Evolutionary conservation across 2,113 vertebrate genomes (phyloP).

Genomic region (Amphilophus citrinellus): DNA sequence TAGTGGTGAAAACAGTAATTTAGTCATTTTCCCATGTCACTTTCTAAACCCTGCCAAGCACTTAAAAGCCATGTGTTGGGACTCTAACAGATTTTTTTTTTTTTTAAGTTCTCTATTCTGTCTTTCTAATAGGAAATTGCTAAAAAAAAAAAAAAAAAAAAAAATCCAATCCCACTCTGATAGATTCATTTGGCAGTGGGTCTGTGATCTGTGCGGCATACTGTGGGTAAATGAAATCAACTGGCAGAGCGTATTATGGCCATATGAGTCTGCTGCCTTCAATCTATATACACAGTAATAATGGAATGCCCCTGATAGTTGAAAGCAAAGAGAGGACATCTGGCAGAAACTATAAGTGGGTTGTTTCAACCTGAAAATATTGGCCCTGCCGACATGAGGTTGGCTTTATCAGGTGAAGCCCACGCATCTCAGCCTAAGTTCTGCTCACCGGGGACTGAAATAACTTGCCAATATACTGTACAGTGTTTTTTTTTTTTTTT

Average conservation of each 20-base stretch:
- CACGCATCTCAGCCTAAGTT: conserved; percentile 30
- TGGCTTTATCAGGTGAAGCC: conserved; percentile 53
- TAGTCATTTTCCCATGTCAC: conserved; percentile 75
- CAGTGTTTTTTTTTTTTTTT: background rate
- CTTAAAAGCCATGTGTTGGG: conserved; percentile 74
- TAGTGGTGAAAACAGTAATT: conserved; percentile 73
- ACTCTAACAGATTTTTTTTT: conserved; percentile 74
- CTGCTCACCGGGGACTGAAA: conserved; percentile 26
- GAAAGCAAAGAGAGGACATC: conserved; percentile 63
- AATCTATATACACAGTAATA: conserved; percentile 73
- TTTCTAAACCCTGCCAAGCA: conserved; percentile 67
- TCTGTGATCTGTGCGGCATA: conserved; percentile 45
- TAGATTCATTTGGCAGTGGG: conserved; percentile 74
- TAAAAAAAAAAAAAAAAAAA: conserved; percentile 24
- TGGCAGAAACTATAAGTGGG: conserved; percentile 63
- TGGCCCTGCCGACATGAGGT: conserved; percentile 31
- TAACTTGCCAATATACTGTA: conserved; percentile 8
- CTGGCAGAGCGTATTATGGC: conserved; percentile 59
- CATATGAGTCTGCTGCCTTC: conserved; percentile 65
- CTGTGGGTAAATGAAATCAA: conserved; percentile 78
- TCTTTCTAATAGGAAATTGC: conserved; percentile 78
- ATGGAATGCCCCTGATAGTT: conserved; percentile 63
- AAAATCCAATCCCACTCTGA: conserved; percentile 49
- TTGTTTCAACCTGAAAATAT: conserved; percentile 59
- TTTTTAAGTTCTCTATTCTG: conserved; percentile 75